Evolutionary conservation across 2,113 vertebrate species (phyloP).

Genomic region (Felis catus): DNA sequence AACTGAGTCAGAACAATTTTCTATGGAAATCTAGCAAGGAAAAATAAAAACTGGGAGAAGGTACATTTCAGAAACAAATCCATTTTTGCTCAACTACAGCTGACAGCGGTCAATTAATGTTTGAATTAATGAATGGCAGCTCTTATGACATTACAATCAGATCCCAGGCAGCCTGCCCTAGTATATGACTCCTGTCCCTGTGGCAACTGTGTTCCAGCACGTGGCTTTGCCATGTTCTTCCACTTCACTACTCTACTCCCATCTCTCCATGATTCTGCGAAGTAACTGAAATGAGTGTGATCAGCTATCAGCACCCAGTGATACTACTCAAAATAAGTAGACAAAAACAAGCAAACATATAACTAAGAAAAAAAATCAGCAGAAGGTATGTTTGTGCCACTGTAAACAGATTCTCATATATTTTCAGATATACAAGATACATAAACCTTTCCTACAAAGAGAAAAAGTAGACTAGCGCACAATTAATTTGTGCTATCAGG

Average conservation of each 20-base stretch:
- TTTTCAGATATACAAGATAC: neutral
- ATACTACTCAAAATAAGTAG: neutral
- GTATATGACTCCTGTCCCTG: accelerated
- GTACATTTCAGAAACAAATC: slow-evolving; percentile 6
- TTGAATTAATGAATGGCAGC: neutral
- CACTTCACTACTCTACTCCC: neutral
- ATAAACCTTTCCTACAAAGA: neutral
- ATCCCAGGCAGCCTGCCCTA: neutral
- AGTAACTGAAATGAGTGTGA: neutral
- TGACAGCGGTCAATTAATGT: slow-evolving; percentile 9
- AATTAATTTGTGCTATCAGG: neutral
- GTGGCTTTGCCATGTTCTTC: neutral
- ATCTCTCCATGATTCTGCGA: neutral
- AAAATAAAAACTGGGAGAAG: neutral
- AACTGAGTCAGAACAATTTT: slow-evolving; percentile 72
- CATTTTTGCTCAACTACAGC: neutral
- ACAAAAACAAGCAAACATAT: neutral
- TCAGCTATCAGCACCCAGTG: neutral
- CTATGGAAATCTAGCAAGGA: neutral
- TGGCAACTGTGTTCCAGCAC: accelerated
- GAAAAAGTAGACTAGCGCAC: neutral
- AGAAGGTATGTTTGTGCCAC: neutral
- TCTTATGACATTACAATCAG: neutral
- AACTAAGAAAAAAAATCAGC: neutral
- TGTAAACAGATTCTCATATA: neutral